Percentiles rank a stretch among this genome's conserved stretches.
phyloP scores from a whole-genome alignment of 1,140 invertebrate species.

The Brachionus rotundiformis region DNA sequence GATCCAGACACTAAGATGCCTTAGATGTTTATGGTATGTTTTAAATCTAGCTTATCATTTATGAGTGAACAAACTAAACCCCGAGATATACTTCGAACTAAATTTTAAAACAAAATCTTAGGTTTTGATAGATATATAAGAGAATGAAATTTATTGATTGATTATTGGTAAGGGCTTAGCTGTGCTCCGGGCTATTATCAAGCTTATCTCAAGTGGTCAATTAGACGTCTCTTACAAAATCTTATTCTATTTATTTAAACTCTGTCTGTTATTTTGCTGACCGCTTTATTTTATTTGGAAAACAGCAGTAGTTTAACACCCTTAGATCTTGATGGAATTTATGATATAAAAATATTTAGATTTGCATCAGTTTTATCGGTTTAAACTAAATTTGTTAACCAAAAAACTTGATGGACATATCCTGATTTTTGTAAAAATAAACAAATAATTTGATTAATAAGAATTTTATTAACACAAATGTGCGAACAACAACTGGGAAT shows the following conservation, averaged over 20 bases:
- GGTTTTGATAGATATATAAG: not conserved
- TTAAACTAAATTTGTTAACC: not conserved
- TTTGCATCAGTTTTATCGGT: constrained; percentile 14
- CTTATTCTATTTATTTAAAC: too few relatives aligned
- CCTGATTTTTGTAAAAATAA: constrained; percentile 3
- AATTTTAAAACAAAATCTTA: not conserved
- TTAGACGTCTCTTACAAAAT: too few relatives aligned
- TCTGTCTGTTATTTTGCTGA: not conserved
- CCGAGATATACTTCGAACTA: not conserved
- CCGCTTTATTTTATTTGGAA: not conserved
- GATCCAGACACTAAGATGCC: not conserved
- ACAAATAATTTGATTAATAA: not conserved
- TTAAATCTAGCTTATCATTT: constrained; percentile 4
- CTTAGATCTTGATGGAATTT: not conserved
- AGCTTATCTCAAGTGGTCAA: constrained; percentile 6
- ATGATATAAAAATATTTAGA: constrained; percentile 4
- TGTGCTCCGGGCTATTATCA: not conserved
- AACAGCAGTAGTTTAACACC: not conserved
- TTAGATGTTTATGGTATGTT: not conserved
- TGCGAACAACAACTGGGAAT: constrained; percentile 16
- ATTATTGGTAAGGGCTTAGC: not conserved
- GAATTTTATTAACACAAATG: constrained; percentile 6
- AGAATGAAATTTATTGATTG: not conserved
- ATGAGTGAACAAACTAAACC: constrained; percentile 7
- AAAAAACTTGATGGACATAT: not conserved